phyloP scores from a whole-genome alignment of 2,888 invertebrate species.

The Drosophila longiperda region DNA sequence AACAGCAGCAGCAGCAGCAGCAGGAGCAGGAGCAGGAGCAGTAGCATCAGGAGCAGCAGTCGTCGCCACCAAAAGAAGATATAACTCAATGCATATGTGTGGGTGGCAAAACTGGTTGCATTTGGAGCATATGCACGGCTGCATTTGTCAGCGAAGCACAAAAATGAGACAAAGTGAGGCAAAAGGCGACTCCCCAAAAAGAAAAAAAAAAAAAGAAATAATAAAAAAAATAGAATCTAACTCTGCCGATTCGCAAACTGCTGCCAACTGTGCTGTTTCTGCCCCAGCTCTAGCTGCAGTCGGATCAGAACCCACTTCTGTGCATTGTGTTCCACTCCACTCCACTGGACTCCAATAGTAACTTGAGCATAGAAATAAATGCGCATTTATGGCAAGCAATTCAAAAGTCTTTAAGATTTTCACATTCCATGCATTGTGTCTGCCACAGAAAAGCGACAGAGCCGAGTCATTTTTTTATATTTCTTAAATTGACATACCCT shows the following conservation, averaged over 20 bases:
- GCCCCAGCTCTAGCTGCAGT: conserved; percentile 10
- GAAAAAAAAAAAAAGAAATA: background rate
- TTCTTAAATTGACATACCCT: conserved; percentile 65
- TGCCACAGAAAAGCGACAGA: conserved; percentile 65
- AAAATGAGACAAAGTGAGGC: conserved; percentile 80
- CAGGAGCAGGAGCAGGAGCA: conserved; percentile 11
- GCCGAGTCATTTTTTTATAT: conserved; percentile 53
- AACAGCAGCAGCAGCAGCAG: conserved; percentile 14
- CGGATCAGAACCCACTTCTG: conserved; percentile 32
- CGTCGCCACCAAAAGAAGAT: conserved; percentile 58
- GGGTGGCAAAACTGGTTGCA: conserved; percentile 32
- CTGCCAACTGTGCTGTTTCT: conserved; percentile 20
- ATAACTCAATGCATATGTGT: conserved; percentile 73
- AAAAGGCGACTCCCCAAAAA: background rate
- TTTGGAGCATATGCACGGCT: conserved; percentile 76
- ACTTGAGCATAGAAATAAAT: conserved; percentile 80
- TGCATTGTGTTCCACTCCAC: conserved; percentile 33
- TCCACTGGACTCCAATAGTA: conserved; percentile 38
- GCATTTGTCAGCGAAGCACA: conserved; percentile 81
- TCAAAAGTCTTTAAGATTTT: conserved; percentile 81
- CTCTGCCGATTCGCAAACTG: conserved; percentile 38
- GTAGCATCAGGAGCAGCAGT: conserved; percentile 16
- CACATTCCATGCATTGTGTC: conserved; percentile 79
- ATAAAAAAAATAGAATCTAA: conserved; percentile 15
- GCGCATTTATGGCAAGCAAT: conserved; percentile 80